A percentile compares a stretch with the other conserved stretches of the same genome.
Evolutionary conservation across 2,113 vertebrate genomes (phyloP).

Genomic region (Cyrtonyx montezumae): DNA sequence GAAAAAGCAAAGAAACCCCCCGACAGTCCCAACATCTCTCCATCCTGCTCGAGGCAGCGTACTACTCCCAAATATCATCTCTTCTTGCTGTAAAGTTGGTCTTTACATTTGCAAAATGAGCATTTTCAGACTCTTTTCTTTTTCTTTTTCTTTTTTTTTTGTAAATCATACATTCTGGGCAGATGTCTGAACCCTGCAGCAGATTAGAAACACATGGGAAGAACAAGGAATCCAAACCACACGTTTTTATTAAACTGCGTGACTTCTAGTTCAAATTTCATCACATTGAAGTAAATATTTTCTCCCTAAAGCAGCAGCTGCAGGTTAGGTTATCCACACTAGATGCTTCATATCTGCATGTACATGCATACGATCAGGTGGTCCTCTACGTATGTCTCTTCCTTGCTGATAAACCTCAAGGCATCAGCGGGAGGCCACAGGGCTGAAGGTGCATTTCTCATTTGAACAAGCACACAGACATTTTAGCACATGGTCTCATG

Average conservation of each 20-base stretch:
- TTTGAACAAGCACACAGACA: not conserved
- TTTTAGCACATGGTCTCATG: not conserved
- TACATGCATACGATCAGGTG: not conserved
- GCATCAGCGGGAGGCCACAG: accelerated
- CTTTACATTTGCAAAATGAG: not conserved
- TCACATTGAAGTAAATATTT: not conserved
- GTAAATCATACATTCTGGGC: not conserved
- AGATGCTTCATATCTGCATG: accelerated
- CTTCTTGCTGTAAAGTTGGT: not conserved
- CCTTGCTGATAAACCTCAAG: not conserved
- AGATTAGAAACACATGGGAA: slow-evolving; percentile 14
- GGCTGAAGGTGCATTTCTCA: not conserved
- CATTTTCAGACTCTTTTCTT: not conserved
- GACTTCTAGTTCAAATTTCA: slow-evolving; percentile 32
- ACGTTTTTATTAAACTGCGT: not conserved
- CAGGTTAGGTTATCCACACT: not conserved
- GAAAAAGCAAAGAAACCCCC: not conserved
- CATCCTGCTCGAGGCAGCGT: not conserved
- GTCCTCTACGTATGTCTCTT: accelerated
- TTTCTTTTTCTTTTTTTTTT: not conserved
- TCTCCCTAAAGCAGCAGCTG: not conserved
- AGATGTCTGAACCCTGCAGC: not conserved
- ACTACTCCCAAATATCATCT: not conserved
- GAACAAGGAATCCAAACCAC: not conserved
- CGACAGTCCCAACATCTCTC: not conserved